phyloP scores from a whole-genome alignment of 1,140 invertebrate species.

The Drosophila orena region DNA sequence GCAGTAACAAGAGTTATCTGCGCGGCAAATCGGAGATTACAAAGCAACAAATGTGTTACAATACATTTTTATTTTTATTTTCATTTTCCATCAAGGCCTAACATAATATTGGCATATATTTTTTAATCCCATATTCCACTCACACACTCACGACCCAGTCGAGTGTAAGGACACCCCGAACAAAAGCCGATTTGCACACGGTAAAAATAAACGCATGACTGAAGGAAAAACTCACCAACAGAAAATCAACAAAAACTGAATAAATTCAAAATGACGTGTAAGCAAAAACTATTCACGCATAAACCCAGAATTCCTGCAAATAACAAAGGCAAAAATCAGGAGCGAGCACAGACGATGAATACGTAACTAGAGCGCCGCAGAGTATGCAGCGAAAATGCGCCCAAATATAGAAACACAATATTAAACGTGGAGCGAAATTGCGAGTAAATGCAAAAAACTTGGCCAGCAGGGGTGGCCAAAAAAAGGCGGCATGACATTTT shows the following conservation, averaged over 20 bases:
- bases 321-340: slow-evolving; percentile 34
- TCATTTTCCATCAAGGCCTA: slow-evolving; percentile 11
- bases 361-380: slow-evolving; percentile 28
- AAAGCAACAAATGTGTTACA: neutral
- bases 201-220: slow-evolving; percentile 30
- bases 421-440: slow-evolving; percentile 40
- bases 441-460: slow-evolving; percentile 37
- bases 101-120: slow-evolving; percentile 29
- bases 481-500: slow-evolving; percentile 64
- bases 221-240: neutral
- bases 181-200: slow-evolving; percentile 39
- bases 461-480: neutral
- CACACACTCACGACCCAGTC: slow-evolving; percentile 26
- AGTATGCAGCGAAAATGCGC: slow-evolving; percentile 16
- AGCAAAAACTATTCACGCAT: slow-evolving; percentile 62
- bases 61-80: neutral
- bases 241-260: slow-evolving; percentile 35
- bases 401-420: slow-evolving; percentile 13
- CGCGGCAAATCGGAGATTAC: slow-evolving; percentile 2
- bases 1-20: neutral
- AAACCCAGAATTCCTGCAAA: slow-evolving; percentile 24
- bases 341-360: slow-evolving; percentile 32
- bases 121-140: slow-evolving; percentile 32
- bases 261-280: slow-evolving; percentile 53
- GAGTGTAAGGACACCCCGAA: slow-evolving; percentile 23